A percentile compares a stretch with the other conserved stretches of the same genome.
Evolutionary conservation across 2,888 invertebrate genomes (phyloP).

Genomic region (Margaritifera margaritifera): DNA sequence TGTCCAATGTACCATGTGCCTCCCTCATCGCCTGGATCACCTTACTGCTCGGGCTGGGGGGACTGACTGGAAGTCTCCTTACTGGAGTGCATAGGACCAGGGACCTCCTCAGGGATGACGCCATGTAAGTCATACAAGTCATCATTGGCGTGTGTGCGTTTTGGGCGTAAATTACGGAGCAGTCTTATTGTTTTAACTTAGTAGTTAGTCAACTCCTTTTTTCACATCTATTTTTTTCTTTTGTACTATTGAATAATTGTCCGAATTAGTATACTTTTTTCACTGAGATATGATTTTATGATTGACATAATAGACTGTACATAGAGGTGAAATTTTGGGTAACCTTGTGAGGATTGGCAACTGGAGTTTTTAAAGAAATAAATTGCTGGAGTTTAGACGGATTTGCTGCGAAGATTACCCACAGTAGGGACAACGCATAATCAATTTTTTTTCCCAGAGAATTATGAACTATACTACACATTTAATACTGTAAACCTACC

Average conservation of each 20-base stretch:
- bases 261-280: not conserved
- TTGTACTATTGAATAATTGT: conserved; percentile 1
- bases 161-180: not conserved
- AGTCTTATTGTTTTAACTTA: not conserved
- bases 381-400: too few relatives aligned
- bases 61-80: conserved; percentile 57
- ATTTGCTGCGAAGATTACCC: too few relatives aligned
- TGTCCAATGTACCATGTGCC: conserved; percentile 64
- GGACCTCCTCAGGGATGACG: conserved; percentile 48
- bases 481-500: too few relatives aligned
- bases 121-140: conserved; percentile 47
- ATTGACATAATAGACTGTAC: too few relatives aligned
- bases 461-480: too few relatives aligned
- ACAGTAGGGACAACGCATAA: too few relatives aligned
- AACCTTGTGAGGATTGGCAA: too few relatives aligned
- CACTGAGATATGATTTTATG: too few relatives aligned
- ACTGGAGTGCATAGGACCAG: conserved; percentile 60
- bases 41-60: conserved; percentile 60
- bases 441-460: too few relatives aligned
- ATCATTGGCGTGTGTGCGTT: not conserved
- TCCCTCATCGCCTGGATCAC: conserved; percentile 65
- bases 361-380: too few relatives aligned
- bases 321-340: too few relatives aligned
- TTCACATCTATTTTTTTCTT: not conserved
- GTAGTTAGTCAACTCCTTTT: not conserved